A percentile compares a stretch with the other conserved stretches of the same genome.
Conservation (phyloP, 2,797 vertebrate genomes). For the Phrynocephalus forsythii region DNA sequence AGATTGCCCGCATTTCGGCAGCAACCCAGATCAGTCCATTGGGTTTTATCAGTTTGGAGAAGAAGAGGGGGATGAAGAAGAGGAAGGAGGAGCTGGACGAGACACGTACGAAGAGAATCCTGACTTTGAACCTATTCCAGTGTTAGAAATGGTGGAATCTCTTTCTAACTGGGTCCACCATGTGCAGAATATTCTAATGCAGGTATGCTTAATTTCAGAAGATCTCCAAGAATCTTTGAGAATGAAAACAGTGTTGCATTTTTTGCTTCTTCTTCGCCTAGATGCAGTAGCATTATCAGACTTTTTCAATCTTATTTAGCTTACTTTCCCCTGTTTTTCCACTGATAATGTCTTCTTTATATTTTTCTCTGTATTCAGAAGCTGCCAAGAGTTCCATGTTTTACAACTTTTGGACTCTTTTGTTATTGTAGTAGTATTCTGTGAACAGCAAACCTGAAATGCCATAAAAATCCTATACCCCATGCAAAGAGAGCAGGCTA, state of each 20-base stretch:
- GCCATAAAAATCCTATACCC: no score
- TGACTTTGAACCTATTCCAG: slow-evolving; percentile 87
- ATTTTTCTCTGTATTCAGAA: neutral
- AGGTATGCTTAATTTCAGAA: slow-evolving; percentile 78
- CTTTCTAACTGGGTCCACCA: slow-evolving; percentile 92
- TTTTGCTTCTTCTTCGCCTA: neutral
- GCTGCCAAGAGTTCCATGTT: neutral
- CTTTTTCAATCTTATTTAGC: neutral
- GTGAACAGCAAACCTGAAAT: no score
- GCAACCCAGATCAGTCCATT: slow-evolving; percentile 91
- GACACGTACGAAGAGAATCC: slow-evolving; percentile 86
- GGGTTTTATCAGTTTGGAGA: slow-evolving; percentile 87
- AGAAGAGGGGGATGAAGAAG: slow-evolving; percentile 89
- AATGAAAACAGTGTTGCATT: neutral
- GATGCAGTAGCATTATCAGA: neutral
- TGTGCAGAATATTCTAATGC: slow-evolving; percentile 86
- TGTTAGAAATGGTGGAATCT: slow-evolving; percentile 84
- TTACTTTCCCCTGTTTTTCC: neutral
- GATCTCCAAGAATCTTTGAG: neutral
- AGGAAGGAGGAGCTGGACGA: slow-evolving; percentile 77
- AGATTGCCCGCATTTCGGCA: slow-evolving; percentile 94
- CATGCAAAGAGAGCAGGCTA: no score
- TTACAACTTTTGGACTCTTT: neutral
- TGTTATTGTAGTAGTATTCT: neutral
- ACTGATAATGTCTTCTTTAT: neutral